Conservation (phyloP, 2,113 vertebrate genomes). For the Aegotheles bennettii region DNA sequence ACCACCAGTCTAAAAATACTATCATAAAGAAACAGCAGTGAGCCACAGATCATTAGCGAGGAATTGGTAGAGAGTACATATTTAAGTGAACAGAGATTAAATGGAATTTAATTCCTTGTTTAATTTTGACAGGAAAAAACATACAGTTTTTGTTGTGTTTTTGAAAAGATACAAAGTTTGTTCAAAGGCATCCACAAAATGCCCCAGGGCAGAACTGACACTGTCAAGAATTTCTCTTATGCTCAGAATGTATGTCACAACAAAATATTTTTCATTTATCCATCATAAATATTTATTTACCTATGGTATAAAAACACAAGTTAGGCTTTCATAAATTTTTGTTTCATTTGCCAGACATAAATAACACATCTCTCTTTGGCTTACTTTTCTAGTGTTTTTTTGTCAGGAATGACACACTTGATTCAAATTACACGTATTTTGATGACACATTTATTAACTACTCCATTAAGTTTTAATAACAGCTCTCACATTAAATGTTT, state of each 20-base stretch:
- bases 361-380: neutral
- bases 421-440: neutral
- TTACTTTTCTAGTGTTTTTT: neutral
- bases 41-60: neutral
- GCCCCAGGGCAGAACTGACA: neutral
- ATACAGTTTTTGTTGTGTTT: neutral
- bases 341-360: neutral
- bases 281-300: constrained; percentile 4
- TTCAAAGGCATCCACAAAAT: neutral
- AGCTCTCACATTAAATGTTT: neutral
- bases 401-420: neutral
- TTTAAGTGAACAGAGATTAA: neutral
- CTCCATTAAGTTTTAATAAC: neutral
- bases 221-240: neutral
- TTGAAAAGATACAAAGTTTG: neutral
- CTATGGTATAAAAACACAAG: neutral
- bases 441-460: neutral
- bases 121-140: neutral
- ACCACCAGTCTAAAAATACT: constrained; percentile 6
- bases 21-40: neutral
- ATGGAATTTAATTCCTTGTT: neutral
- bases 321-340: neutral
- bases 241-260: neutral
- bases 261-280: neutral
- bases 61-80: neutral